Evolutionary conservation across 2,113 vertebrate genomes (phyloP).

Genomic region (Hemiscyllium ocellatum): DNA sequence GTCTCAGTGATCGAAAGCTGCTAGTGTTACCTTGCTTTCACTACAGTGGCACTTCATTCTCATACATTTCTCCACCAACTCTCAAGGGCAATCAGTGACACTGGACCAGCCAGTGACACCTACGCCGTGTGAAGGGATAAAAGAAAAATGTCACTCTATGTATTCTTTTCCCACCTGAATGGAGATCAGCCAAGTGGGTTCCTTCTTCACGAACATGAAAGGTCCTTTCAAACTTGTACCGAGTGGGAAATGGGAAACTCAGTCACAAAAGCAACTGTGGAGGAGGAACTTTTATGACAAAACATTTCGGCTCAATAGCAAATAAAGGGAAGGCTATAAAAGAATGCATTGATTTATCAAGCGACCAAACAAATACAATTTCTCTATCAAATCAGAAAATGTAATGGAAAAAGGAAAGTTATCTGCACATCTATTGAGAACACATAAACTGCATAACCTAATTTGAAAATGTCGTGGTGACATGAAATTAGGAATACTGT

Average conservation of each 20-base stretch:
- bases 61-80: no score
- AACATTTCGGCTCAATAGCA: not conserved
- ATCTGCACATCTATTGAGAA: not conserved
- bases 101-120: no score
- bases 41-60: no score
- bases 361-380: not conserved
- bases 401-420: not conserved
- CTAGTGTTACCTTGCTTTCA: no score
- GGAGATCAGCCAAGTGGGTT: not conserved
- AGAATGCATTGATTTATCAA: not conserved
- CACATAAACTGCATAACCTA: not conserved
- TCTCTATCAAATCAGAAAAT: not conserved
- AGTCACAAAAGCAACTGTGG: not conserved
- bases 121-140: no score
- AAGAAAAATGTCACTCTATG: not conserved
- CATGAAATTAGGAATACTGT: not conserved
- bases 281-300: not conserved
- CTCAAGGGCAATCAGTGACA: no score
- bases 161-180: not conserved
- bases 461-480: not conserved
- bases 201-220: not conserved
- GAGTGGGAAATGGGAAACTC: not conserved
- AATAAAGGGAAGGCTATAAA: constrained; percentile 9
- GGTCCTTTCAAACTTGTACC: not conserved
- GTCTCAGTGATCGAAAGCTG: no score